Conservation (phyloP, 2,888 invertebrate genomes). For the Caenorhabditis drosophilae region DNA sequence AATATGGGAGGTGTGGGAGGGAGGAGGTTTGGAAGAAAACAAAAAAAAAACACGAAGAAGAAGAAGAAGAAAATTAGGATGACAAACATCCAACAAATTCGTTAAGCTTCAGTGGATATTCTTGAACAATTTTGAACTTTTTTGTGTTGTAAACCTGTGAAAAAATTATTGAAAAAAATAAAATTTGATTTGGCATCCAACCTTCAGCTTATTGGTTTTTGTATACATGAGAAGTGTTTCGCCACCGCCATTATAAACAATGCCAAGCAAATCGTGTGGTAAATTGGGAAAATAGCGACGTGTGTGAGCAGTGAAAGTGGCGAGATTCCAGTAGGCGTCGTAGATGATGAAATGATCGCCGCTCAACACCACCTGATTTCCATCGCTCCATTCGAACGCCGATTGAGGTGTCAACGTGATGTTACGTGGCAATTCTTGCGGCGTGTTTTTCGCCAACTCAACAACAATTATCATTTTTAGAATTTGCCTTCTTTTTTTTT, state of each 20-base stretch:
- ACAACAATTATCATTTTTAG: too few relatives aligned
- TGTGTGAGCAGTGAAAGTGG: conserved; percentile 54
- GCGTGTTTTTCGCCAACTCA: conserved; percentile 57
- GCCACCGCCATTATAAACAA: conserved; percentile 53
- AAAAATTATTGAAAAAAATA: background rate
- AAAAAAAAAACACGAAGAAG: too few relatives aligned
- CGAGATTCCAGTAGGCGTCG: conserved; percentile 65
- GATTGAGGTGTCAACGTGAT: conserved; percentile 57
- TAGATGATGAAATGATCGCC: conserved; percentile 61
- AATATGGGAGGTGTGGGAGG: too few relatives aligned
- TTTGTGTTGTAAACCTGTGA: conserved; percentile 58
- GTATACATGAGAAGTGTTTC: conserved; percentile 60
- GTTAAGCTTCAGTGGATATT: conserved; percentile 55
- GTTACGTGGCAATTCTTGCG: conserved; percentile 54
- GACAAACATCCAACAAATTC: conserved; percentile 57
- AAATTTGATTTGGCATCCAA: conserved; percentile 6
- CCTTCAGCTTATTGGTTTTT: conserved; percentile 57
- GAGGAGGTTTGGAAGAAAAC: too few relatives aligned
- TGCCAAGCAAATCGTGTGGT: conserved; percentile 60
- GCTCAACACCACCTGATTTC: conserved; percentile 59
- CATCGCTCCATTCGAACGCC: conserved; percentile 65
- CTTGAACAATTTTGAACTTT: conserved; percentile 58
- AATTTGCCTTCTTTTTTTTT: too few relatives aligned
- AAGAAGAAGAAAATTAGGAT: too few relatives aligned
- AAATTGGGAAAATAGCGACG: conserved; percentile 54